phyloP scores from a whole-genome alignment of 2,797 vertebrate species.

The Dendrocincla fuliginosa region DNA sequence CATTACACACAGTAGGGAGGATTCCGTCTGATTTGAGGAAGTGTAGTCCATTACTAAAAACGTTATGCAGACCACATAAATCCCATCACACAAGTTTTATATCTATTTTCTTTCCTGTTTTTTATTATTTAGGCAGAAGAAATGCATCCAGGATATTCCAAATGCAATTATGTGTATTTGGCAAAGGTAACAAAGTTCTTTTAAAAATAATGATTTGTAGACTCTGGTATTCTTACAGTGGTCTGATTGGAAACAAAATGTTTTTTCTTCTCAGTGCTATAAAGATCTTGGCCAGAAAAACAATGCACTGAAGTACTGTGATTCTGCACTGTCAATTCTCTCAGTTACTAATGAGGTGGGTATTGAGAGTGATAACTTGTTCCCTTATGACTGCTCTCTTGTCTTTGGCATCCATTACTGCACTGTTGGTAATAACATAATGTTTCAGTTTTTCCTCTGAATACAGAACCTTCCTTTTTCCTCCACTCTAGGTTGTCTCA shows the following conservation, averaged over 20 bases:
- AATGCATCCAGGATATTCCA: conserved; percentile 89
- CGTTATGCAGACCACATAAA: neutral
- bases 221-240: conserved; percentile 10
- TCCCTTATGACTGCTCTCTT: neutral
- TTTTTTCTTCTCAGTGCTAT: conserved; percentile 84
- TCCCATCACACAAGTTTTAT: conserved; percentile 5
- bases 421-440: neutral
- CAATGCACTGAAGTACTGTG: conserved; percentile 82
- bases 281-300: conserved; percentile 85
- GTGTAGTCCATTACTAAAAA: neutral
- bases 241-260: conserved; percentile 35
- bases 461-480: conserved; percentile 4
- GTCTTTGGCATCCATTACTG: conserved; percentile 1
- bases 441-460: conserved; percentile 1
- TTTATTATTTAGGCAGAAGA: conserved; percentile 87
- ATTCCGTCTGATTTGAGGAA: neutral
- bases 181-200: conserved; percentile 86
- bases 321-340: conserved; percentile 81
- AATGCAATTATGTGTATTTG: conserved; percentile 91
- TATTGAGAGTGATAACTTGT: conserved; percentile 24
- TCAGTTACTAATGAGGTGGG: conserved; percentile 85
- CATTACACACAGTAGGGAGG: neutral
- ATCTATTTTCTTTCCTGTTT: conserved; percentile 30
- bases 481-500: neutral
- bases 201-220: conserved; percentile 1